A percentile compares a stretch with the other conserved stretches of the same genome.
These are phyloP conservation scores for Pollimyrus isidori DNA, from an alignment of 2,113 vertebrate species.

Conservation along the genomic window DNA sequence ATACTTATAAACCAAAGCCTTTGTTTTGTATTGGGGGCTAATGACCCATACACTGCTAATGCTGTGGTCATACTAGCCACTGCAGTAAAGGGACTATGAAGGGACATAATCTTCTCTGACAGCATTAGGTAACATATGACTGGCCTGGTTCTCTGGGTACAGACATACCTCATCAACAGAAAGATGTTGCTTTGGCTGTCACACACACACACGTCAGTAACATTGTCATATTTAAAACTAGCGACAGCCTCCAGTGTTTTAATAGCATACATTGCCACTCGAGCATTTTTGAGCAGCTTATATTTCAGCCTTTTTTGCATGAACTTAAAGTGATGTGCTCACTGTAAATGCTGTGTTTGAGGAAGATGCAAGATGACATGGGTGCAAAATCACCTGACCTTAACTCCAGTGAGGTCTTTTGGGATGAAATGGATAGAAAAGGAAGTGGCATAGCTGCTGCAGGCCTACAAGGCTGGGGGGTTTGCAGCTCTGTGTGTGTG, in stretches of 20 bases:
- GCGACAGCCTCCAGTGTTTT: background rate
- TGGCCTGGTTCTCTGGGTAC: background rate
- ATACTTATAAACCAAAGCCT: background rate
- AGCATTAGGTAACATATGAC: background rate
- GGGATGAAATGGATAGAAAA: too few relatives aligned
- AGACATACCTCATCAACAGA: background rate
- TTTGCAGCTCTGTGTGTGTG: too few relatives aligned
- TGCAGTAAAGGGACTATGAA: background rate
- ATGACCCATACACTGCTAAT: background rate
- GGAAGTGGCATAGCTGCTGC: too few relatives aligned
- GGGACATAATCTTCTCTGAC: background rate
- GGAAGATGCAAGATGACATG: too few relatives aligned
- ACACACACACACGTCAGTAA: background rate
- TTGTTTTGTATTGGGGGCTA: background rate
- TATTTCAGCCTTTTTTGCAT: background rate
- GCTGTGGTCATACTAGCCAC: background rate
- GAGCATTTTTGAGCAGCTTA: background rate
- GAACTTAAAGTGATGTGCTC: too few relatives aligned
- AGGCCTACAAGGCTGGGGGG: too few relatives aligned
- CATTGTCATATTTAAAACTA: background rate
- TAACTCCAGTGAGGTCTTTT: too few relatives aligned
- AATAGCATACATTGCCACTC: background rate
- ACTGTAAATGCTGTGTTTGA: too few relatives aligned
- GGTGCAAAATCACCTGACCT: too few relatives aligned
- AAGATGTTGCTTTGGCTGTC: background rate